Evolutionary conservation across 2,797 vertebrate species (phyloP), one percentile per base, ranked within the genome.

Genomic region (Neopelma chrysocephalum): DNA sequence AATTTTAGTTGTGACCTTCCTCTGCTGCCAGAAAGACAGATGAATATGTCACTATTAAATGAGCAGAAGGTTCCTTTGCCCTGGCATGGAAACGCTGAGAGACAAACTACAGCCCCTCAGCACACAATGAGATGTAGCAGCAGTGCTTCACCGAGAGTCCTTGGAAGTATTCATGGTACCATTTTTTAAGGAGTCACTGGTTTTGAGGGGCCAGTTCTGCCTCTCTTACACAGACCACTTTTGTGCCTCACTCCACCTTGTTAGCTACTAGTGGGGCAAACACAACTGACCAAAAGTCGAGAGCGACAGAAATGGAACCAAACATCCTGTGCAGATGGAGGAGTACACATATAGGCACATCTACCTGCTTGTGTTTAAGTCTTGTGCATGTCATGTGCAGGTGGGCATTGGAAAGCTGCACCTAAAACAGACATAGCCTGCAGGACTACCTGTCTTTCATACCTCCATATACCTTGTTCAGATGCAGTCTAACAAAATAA

Each of bases 391-490:
- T 32, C 54, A 43, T 14, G 43, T 4, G 26, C 5, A 65, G 26
- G 36, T 36, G 25, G 25, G 31, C 43, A 51, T 0, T 31, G 20
- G 31, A 54, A 87, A 93, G 27, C 54, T 73, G 71, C 31, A 73
- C 15, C 26, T 42, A 50, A 43, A 61, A 58, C 4, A 66, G 68
- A 78, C 7, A 17, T 0, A 70, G 31, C 12, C 27, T 57, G 68
- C 31, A 31, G 38, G 23, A 53, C 36, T 75, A 48, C 16, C 14
- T 12, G 23, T 53, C 50, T 79, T 90, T 69, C 70, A 54, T 31
- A 45, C 27, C 36, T 89, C 26, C 1, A 5, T 1, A 38, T 5
- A 53, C 5, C 20, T 34, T 1, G 0, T 5, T 34, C 26, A 50
- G 32, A 78, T 9, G 43, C 1, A 51, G 23, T 29, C 60, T 56